These are phyloP conservation scores for Iphiclides podalirius DNA, from an alignment of 2,888 invertebrate species.

Conservation along the genomic window DNA sequence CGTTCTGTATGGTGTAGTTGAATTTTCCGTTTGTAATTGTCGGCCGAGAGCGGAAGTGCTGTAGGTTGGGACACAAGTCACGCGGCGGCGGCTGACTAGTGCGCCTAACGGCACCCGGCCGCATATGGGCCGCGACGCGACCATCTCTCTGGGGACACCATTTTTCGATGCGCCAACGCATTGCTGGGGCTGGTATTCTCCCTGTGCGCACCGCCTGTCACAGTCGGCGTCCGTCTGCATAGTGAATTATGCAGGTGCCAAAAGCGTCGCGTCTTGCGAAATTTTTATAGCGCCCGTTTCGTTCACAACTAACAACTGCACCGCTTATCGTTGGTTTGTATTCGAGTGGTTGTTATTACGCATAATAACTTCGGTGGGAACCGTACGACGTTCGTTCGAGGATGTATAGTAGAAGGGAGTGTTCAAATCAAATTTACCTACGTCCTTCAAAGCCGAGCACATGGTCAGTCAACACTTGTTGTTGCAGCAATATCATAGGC, in stretches of 20 bases:
- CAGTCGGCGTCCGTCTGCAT: conserved; percentile 12
- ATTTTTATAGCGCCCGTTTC: too few species aligned
- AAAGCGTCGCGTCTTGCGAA: not conserved
- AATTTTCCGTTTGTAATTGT: conserved; percentile 75
- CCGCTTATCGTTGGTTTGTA: too few species aligned
- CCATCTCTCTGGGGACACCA: conserved; percentile 54
- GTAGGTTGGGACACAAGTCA: conserved; percentile 68
- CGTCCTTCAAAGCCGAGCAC: too few species aligned
- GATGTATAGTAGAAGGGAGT: too few species aligned
- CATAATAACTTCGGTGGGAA: too few species aligned
- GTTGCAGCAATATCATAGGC: too few species aligned
- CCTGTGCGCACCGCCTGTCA: conserved; percentile 6
- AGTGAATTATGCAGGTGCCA: conserved; percentile 7
- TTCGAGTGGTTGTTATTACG: too few species aligned
- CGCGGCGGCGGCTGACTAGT: conserved; percentile 64
- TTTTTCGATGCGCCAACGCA: conserved; percentile 21
- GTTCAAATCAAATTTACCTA: too few species aligned
- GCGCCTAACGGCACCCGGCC: conserved; percentile 61
- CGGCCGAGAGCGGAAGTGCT: conserved; percentile 65
- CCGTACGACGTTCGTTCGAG: too few species aligned
- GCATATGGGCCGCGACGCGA: conserved; percentile 62
- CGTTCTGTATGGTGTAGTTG: conserved; percentile 64
- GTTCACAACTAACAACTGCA: too few species aligned
- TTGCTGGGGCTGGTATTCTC: conserved; percentile 16
- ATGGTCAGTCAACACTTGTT: too few species aligned